Conservation (phyloP, 2,797 vertebrate species). For the Gambelia wislizenii region DNA sequence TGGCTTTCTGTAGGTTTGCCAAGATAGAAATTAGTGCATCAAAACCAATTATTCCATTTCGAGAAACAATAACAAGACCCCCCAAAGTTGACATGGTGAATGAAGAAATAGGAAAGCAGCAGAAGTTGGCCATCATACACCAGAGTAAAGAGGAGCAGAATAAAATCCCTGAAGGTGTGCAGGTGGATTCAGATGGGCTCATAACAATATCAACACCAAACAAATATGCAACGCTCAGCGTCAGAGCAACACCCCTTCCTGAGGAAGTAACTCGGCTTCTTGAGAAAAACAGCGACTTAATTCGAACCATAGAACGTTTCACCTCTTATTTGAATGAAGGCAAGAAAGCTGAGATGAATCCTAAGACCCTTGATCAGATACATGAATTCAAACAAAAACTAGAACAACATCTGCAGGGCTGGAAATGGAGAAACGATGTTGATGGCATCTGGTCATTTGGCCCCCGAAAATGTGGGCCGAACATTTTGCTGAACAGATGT, state of each 20-base stretch:
- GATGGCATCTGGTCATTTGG: constrained; percentile 95
- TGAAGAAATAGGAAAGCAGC: constrained; percentile 93
- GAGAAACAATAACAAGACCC: constrained; percentile 92
- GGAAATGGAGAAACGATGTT: constrained; percentile 90
- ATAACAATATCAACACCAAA: constrained; percentile 91
- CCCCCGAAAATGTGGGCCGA: constrained; percentile 93
- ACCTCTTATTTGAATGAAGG: constrained; percentile 88
- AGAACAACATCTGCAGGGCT: constrained; percentile 86
- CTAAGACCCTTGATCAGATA: constrained; percentile 84
- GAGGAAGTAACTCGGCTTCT: constrained; percentile 88
- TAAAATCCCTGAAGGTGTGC: constrained; percentile 85
- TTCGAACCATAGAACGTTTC: constrained; percentile 90
- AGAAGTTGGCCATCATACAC: constrained; percentile 93
- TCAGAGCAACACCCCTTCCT: constrained; percentile 90
- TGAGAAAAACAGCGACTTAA: constrained; percentile 88
- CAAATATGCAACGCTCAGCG: constrained; percentile 86
- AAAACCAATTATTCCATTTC: constrained; percentile 94
- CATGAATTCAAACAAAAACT: constrained; percentile 84
- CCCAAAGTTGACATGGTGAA: constrained; percentile 99
- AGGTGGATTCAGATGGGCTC: constrained; percentile 87
- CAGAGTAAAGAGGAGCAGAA: constrained; percentile 90
- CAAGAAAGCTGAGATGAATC: constrained; percentile 78
- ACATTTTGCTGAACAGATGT: constrained; percentile 89
- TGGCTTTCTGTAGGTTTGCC: constrained; percentile 87
- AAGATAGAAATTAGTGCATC: constrained; percentile 92